Base-by-base conservation (phyloP, 2,888 invertebrate species). In the Bruchidius siliquastri region DNA sequence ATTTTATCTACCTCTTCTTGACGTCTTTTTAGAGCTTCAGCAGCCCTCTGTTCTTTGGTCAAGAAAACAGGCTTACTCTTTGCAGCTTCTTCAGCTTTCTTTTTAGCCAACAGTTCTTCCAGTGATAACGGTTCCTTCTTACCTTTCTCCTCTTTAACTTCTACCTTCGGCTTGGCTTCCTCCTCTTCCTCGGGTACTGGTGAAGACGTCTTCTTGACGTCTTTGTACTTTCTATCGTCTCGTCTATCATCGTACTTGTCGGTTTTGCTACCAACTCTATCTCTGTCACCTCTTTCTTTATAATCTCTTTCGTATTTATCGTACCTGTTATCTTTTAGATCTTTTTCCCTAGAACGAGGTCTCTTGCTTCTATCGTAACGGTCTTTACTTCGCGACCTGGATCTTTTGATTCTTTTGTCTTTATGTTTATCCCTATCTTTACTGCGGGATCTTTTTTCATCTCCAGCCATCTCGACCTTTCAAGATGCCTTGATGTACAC, bases 11-110 rank as follows among this genome's bases (percentile, higher is more conserved):
- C 94, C 87, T 97, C 94, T 84, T 96, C 94, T 82, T 96, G 95
- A 0, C 99, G 90, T 72, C 94, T 90, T 83, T 95, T 93, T 20
- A 99, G 82, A 0, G 99, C 99, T 82, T 97, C 91, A 0, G 92
- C 93, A 0, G 93, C 96, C 81, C 99, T 90, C 85, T 99, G 96
- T 85, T 98, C 98, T 88, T 98, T 99, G 0, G 97, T 96, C 67
- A 99, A 88, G 85, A 99, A 99, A 32, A 97, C 96, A 0, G 99
- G 99, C 89, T 98, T 99, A 80, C 97, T 96, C 72, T 95, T 90
- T 0, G 96, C 97, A 82, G 94, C 95, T 85, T 98, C 97, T 84
- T 98, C 98, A 0, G 96, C 96, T 84, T 99, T 98, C 84, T 98
- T 98, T 86, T 97, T 98, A 0, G 96, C 94, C 71, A 99, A 87